phyloP scores from a whole-genome alignment of 2,113 vertebrate species.

The Ondatra zibethicus region DNA sequence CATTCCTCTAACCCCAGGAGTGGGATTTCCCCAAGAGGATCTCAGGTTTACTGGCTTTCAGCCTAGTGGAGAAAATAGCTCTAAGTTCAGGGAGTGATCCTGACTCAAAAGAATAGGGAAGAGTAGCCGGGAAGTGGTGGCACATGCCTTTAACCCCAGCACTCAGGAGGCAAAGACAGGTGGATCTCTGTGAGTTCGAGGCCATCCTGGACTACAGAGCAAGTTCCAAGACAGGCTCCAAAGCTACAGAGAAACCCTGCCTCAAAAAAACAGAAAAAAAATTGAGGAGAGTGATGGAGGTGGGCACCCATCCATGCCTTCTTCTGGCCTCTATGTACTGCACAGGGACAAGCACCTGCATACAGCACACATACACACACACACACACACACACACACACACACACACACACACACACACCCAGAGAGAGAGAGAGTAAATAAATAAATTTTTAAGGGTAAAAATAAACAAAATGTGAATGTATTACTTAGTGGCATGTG shows the following conservation, averaged over 20 bases:
- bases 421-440: not conserved
- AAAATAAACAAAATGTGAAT: not conserved
- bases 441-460: not conserved
- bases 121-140: too few species aligned
- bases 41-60: not conserved
- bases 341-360: not conserved
- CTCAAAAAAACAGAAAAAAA: not conserved
- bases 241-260: not conserved
- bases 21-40: too few species aligned
- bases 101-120: not conserved
- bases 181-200: too few species aligned
- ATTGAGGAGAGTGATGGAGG: not conserved
- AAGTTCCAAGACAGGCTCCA: too few species aligned
- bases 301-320: not conserved
- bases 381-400: too few species aligned
- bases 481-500: not conserved
- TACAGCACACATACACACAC: too few species aligned
- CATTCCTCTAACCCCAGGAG: not conserved
- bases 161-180: too few species aligned
- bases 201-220: too few species aligned
- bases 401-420: too few species aligned
- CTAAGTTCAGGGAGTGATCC: not conserved
- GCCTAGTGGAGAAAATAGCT: not conserved
- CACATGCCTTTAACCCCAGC: too few species aligned
- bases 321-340: not conserved